Percentiles rank a stretch among this genome's conserved stretches.
Evolutionary conservation across 2,888 invertebrate species (phyloP).

Genomic region (Mantis religiosa): DNA sequence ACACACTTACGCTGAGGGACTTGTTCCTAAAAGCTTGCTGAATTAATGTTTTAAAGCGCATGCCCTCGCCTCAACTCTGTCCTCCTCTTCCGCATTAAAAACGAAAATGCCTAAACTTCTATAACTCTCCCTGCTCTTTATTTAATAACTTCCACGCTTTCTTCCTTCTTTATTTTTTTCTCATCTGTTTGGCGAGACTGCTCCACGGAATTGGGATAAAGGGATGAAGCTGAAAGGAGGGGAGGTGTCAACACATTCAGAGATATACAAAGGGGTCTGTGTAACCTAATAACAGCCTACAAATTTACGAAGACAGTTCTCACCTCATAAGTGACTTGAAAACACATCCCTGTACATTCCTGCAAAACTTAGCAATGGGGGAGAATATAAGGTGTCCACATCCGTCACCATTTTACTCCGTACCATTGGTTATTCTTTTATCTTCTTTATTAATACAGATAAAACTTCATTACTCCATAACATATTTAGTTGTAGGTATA

Average conservation of each 20-base stretch:
- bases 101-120: constrained; percentile 16
- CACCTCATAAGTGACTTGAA: too few relatives aligned
- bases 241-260: not conserved
- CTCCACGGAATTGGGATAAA: constrained; percentile 12
- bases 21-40: constrained; percentile 21
- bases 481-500: too few relatives aligned
- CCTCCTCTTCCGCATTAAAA: constrained; percentile 17
- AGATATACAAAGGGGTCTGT: not conserved
- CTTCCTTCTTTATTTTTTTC: constrained; percentile 5
- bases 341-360: too few relatives aligned
- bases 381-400: too few relatives aligned
- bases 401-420: too few relatives aligned
- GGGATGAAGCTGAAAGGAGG: not conserved
- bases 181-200: constrained; percentile 11
- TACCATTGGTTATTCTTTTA: too few relatives aligned
- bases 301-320: too few relatives aligned
- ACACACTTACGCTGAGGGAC: constrained; percentile 12
- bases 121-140: constrained; percentile 14
- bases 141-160: constrained; percentile 26
- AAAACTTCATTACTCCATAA: too few relatives aligned
- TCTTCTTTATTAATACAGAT: too few relatives aligned
- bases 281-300: not conserved
- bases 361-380: too few relatives aligned
- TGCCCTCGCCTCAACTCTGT: constrained; percentile 4
- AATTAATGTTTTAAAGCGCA: constrained; percentile 25